phyloP scores from a whole-genome alignment of 2,113 vertebrate species.

The Callithrix jacchus region DNA sequence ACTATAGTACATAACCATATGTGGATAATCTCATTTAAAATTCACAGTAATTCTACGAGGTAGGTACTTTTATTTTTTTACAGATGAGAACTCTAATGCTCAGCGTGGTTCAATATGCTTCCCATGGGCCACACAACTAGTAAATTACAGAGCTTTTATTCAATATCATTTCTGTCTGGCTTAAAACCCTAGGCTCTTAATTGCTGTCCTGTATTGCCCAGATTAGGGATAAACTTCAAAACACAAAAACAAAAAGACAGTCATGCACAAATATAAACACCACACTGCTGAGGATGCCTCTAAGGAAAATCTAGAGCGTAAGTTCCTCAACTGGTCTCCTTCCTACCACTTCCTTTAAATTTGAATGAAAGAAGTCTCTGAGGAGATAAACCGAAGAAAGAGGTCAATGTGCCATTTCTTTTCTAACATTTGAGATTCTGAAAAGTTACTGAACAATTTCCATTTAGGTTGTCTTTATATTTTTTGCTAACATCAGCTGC shows the following conservation, averaged over 20 bases:
- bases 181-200: neutral
- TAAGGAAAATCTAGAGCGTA: neutral
- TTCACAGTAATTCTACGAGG: neutral
- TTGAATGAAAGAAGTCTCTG: neutral
- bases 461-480: neutral
- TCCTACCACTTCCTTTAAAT: neutral
- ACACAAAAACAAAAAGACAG: neutral
- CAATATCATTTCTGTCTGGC: neutral
- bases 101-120: neutral
- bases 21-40: slow-evolving; percentile 35
- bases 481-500: neutral
- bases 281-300: neutral
- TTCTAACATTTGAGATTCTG: neutral
- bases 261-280: neutral
- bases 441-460: neutral
- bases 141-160: neutral
- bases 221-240: slow-evolving; percentile 17
- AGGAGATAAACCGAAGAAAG: neutral
- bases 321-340: neutral
- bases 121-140: neutral
- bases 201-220: neutral
- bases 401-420: neutral
- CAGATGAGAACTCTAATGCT: neutral
- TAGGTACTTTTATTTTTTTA: slow-evolving; percentile 18
- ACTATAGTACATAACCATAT: neutral